Percentiles rank a stretch among this genome's conserved stretches.
phyloP scores from a whole-genome alignment of 1,140 invertebrate genomes.

The Nasonia giraulti region DNA sequence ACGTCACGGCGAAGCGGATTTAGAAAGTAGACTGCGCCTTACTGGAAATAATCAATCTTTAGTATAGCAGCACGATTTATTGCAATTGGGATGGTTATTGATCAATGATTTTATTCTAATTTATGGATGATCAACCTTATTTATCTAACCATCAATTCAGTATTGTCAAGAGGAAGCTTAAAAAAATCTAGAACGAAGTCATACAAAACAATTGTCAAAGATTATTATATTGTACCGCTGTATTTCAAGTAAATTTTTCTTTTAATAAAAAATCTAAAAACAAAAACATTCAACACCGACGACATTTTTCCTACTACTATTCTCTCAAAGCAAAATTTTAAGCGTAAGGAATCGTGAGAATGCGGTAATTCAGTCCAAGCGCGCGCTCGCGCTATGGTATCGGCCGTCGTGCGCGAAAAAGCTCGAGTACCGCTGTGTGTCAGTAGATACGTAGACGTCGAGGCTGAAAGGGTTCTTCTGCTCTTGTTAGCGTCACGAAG shows the following conservation, averaged over 20 bases:
- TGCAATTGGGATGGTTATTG: too few species aligned
- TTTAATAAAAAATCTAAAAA: too few species aligned
- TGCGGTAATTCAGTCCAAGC: neutral
- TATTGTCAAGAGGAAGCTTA: too few species aligned
- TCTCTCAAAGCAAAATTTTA: neutral
- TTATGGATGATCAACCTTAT: too few species aligned
- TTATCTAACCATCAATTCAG: too few species aligned
- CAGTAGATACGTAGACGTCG: neutral
- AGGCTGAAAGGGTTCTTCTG: constrained; percentile 30
- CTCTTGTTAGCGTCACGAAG: constrained; percentile 20
- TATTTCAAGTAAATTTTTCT: too few species aligned
- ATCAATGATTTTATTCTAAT: too few species aligned
- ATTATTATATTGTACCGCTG: too few species aligned
- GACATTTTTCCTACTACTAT: neutral
- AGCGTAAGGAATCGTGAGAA: neutral
- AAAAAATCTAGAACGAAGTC: too few species aligned
- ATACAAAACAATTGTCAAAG: too few species aligned
- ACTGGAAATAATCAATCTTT: neutral
- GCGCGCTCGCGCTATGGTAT: neutral
- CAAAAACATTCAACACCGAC: too few species aligned
- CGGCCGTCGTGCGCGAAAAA: neutral
- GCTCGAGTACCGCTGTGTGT: neutral
- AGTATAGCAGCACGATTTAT: neutral
- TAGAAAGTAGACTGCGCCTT: neutral
- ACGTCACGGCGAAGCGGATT: neutral